phyloP scores from a whole-genome alignment of 2,113 vertebrate genomes.

The Poecile atricapillus region DNA sequence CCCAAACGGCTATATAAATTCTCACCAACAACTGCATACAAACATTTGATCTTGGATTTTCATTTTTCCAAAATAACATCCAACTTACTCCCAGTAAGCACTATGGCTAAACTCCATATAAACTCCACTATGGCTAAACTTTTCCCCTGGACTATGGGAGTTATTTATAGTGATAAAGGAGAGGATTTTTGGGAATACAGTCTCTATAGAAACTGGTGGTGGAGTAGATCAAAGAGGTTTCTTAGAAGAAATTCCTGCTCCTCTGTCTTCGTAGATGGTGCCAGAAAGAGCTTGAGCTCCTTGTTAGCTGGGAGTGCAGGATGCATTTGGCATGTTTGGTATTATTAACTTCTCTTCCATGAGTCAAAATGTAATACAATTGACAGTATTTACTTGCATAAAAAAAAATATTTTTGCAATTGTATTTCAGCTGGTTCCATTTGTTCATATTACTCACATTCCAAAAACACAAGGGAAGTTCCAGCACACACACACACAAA shows the following conservation, averaged over 20 bases:
- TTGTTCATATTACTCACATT: conserved; percentile 6
- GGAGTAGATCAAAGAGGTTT: conserved; percentile 26
- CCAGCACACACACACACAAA: background rate
- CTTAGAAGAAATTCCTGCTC: conserved; percentile 7
- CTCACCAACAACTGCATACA: background rate
- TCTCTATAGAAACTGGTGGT: conserved; percentile 61
- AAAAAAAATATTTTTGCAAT: background rate
- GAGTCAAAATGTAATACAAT: background rate
- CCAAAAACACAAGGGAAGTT: conserved; percentile 22
- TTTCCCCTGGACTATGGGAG: background rate
- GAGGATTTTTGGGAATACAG: conserved; percentile 34
- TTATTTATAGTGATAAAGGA: conserved; percentile 49
- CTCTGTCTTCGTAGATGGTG: background rate
- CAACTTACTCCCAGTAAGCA: background rate
- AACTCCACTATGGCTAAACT: background rate
- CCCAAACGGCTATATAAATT: background rate
- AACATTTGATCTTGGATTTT: background rate
- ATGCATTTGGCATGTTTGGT: background rate
- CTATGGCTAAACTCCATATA: background rate
- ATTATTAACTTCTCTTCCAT: background rate
- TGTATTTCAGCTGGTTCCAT: background rate
- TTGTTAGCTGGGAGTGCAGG: background rate
- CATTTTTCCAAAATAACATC: background rate
- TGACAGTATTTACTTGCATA: background rate
- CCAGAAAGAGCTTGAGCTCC: conserved; percentile 9